Conservation (phyloP, 2,113 vertebrate genomes). For the Syrmaticus mikado region DNA sequence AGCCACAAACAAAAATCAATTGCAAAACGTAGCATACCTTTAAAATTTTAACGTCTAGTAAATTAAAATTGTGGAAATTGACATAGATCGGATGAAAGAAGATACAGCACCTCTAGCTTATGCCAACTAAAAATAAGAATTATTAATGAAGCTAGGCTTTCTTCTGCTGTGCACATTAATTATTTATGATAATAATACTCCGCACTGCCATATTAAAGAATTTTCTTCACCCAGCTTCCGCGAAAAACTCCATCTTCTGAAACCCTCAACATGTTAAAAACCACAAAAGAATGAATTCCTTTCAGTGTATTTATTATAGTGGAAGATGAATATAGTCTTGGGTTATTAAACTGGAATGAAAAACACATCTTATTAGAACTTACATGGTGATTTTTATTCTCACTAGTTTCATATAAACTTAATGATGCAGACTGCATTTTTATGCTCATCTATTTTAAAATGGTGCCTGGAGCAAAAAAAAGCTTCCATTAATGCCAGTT, state of each 20-base stretch:
- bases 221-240: conserved; percentile 83
- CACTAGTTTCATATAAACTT: conserved; percentile 89
- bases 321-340: conserved; percentile 88
- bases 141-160: conserved; percentile 88
- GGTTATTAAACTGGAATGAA: conserved; percentile 90
- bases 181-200: conserved; percentile 90
- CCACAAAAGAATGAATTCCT: conserved; percentile 83
- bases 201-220: conserved; percentile 84
- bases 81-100: conserved; percentile 82
- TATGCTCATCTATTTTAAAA: conserved; percentile 90
- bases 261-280: conserved; percentile 78
- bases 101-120: conserved; percentile 82
- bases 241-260: conserved; percentile 84
- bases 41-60: conserved; percentile 79
- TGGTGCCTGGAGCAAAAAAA: conserved; percentile 85
- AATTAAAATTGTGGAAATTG: conserved; percentile 82
- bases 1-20: conserved; percentile 70
- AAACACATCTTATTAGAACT: conserved; percentile 90
- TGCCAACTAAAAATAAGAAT: conserved; percentile 88
- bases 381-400: conserved; percentile 90
- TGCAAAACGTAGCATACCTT: conserved; percentile 50
- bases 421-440: conserved; percentile 90
- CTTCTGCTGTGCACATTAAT: conserved; percentile 87
- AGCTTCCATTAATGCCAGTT: conserved; percentile 88
- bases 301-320: conserved; percentile 84